Base-by-base conservation (phyloP, 92 coral and sea anemone species). In the Siderastrea siderea region DNA sequence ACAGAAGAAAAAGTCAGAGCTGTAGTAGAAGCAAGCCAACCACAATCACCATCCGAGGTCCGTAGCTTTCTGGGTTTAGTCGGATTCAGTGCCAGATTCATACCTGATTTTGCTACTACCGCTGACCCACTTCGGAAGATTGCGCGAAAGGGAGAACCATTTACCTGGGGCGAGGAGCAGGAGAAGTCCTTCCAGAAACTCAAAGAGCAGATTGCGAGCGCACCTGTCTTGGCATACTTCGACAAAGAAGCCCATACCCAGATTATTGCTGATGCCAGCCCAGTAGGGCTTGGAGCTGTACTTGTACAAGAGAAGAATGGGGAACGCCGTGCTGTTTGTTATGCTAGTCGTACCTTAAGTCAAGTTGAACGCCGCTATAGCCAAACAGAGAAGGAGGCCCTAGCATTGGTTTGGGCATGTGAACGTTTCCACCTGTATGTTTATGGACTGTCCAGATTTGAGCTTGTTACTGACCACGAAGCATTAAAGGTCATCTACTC, bases 41-140 rank as follows among this genome's bases (percentile, higher is more conserved):
- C 84, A 63, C 67, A 80, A 38, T 8, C 88, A 64, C 53, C 88
- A 38, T 88, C 88, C 5, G 92, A 88, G 55, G 88, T 88, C 38
- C 82, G 55, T 8, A 57, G 91, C 10, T 71, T 87, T 64, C 47
- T 88, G 63, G 87, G 38, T 26, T 26, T 26, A 26, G 38, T 26
- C 38, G 38, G 38, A 26, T 26, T 26, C 38, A 26, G 38, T 65
- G 74, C 87, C 38, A 44, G 82, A 6, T 88, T 74, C 44, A 88
- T 88, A 15, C 91, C 87, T 43, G 75, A 81, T 46, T 88, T 81
- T 47, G 17, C 87, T 17, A 82, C 87, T 11, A 80, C 75, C 47
- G 81, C 85, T 10, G 90, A 87, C 47, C 91, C 81, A 9, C 68
- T 87, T 26, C 2, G 19, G 55, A 52, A 62, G 53, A 78, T n/a